Conservation (phyloP, 2,888 invertebrate species). For the Polydrusus tereticollis region DNA sequence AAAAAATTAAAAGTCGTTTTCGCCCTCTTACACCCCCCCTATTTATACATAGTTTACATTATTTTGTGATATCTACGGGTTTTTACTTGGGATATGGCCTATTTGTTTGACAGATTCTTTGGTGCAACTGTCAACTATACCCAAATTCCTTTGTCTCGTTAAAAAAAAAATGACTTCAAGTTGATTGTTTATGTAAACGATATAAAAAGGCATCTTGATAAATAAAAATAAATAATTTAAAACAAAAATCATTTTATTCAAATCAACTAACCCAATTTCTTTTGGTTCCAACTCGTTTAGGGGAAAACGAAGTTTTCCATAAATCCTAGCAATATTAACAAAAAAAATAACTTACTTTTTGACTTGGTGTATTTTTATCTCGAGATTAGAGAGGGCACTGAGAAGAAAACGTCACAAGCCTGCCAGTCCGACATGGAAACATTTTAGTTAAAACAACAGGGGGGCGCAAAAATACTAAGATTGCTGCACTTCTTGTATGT, state of each 20-base stretch:
- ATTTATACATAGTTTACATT: slow-evolving; percentile 45
- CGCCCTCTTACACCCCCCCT: slow-evolving; percentile 34
- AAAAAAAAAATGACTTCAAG: too few relatives aligned
- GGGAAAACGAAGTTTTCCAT: slow-evolving; percentile 10
- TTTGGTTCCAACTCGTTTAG: slow-evolving; percentile 30
- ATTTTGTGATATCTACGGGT: slow-evolving; percentile 16
- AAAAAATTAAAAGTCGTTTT: slow-evolving; percentile 42
- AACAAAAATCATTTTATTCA: slow-evolving; percentile 17
- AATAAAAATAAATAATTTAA: slow-evolving; percentile 8
- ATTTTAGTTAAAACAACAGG: too few relatives aligned
- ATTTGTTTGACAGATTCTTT: too few relatives aligned
- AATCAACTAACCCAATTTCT: slow-evolving; percentile 38
- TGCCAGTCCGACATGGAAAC: too few relatives aligned
- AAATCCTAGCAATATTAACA: slow-evolving; percentile 17
- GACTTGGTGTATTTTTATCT: slow-evolving; percentile 8
- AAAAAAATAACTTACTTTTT: slow-evolving; percentile 17
- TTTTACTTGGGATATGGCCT: neutral
- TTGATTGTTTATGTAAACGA: too few relatives aligned
- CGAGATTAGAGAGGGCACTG: neutral
- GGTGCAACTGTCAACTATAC: too few relatives aligned
- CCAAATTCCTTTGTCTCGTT: too few relatives aligned
- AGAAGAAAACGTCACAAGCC: neutral
- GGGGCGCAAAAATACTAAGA: too few relatives aligned
- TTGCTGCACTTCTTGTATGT: too few relatives aligned
- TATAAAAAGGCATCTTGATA: neutral